phyloP scores from a whole-genome alignment of 2,113 vertebrate species.

The Varanus salvator region DNA sequence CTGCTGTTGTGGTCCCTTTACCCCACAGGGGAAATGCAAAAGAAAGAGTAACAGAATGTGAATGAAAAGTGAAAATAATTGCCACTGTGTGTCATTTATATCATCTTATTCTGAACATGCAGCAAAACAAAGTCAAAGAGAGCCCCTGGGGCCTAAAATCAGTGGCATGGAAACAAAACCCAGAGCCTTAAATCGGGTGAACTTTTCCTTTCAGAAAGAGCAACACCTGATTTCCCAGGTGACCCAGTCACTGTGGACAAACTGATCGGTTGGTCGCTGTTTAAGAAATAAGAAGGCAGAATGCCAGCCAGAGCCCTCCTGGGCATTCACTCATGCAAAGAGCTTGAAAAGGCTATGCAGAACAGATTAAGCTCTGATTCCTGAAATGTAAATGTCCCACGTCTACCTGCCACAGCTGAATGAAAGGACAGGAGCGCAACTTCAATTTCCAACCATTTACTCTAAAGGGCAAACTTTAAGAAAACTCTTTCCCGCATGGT shows the following conservation, averaged over 20 bases:
- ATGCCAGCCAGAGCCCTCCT: not conserved
- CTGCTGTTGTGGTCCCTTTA: not conserved
- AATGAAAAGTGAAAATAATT: not conserved
- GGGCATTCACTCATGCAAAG: not conserved
- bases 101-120: constrained; percentile 34
- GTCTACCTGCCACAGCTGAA: not conserved
- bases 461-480: not conserved
- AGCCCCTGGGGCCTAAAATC: constrained; percentile 3
- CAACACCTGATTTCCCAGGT: not conserved
- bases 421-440: not conserved
- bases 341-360: not conserved
- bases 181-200: not conserved
- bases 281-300: constrained; percentile 22
- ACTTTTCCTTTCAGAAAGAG: constrained; percentile 17
- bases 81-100: not conserved
- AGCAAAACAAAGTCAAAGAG: constrained; percentile 12
- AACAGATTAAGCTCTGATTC: not conserved
- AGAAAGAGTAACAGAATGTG: constrained; percentile 18
- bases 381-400: not conserved
- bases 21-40: constrained; percentile 12
- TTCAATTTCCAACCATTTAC: not conserved
- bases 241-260: not conserved
- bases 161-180: constrained; percentile 28
- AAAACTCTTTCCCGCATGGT: not conserved
- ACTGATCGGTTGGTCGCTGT: not conserved